These are phyloP conservation scores for Timema podura DNA, from an alignment of 2,888 invertebrate genomes.

Conservation along the genomic window DNA sequence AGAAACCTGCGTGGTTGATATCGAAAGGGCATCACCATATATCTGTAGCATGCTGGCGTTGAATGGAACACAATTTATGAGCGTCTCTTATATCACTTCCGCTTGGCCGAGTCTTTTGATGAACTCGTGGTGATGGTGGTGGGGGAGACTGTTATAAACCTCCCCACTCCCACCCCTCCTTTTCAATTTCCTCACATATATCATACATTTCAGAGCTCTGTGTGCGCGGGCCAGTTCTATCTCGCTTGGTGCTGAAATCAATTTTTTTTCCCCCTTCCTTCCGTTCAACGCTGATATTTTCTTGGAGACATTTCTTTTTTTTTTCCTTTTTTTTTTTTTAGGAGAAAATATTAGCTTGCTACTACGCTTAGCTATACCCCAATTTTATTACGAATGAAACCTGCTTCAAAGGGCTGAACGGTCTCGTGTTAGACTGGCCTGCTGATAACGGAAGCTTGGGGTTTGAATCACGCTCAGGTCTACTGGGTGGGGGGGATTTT, in stretches of 20 bases:
- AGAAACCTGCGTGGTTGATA: not conserved
- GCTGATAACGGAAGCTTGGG: too few relatives aligned
- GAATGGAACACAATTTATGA: slow-evolving; percentile 29
- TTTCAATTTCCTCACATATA: slow-evolving; percentile 19
- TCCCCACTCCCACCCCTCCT: slow-evolving; percentile 14
- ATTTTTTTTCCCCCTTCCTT: slow-evolving; percentile 1
- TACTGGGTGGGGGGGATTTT: too few relatives aligned
- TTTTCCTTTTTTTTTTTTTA: too few relatives aligned
- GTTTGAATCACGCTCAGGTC: too few relatives aligned
- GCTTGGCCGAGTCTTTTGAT: slow-evolving; percentile 28
- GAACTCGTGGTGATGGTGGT: slow-evolving; percentile 23
- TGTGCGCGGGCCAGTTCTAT: too few relatives aligned
- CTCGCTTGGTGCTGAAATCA: not conserved
- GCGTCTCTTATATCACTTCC: slow-evolving; percentile 29
- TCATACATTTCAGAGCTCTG: slow-evolving; percentile 15
- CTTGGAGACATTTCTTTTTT: not conserved
- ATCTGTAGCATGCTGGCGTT: slow-evolving; percentile 21
- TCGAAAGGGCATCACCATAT: slow-evolving; percentile 19
- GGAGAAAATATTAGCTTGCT: too few relatives aligned
- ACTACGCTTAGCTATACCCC: too few relatives aligned
- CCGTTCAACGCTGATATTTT: slow-evolving; percentile 11
- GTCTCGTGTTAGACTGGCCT: too few relatives aligned
- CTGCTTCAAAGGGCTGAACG: too few relatives aligned
- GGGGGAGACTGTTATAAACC: slow-evolving; percentile 6
- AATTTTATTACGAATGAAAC: too few relatives aligned